Conservation (phyloP, 2,797 vertebrate genomes). For the Macropodus opercularis region DNA sequence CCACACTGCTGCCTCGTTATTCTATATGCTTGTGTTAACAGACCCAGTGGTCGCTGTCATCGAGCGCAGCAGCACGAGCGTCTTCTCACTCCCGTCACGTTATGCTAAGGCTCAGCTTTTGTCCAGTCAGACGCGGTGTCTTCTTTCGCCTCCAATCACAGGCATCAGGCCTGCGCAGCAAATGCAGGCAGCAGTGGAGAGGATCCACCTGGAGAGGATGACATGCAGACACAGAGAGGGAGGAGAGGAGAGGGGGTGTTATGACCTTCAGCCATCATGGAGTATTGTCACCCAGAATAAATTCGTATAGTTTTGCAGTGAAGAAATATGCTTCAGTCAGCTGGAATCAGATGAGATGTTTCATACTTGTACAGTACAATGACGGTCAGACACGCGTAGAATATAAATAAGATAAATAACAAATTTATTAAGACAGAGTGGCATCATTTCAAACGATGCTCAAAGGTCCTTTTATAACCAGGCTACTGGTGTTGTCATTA, state of each 20-base stretch:
- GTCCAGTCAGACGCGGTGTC: conserved; percentile 30
- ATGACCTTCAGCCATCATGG: background rate
- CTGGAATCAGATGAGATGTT: conserved; percentile 9
- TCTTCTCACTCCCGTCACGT: conserved; percentile 46
- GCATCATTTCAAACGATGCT: background rate
- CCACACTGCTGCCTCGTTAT: conserved; percentile 2
- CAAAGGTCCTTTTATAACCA: background rate
- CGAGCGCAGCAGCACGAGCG: conserved; percentile 21
- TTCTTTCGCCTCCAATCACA: conserved; percentile 44
- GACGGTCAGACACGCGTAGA: conserved; percentile 1
- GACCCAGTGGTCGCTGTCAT: conserved; percentile 16
- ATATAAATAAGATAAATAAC: no score
- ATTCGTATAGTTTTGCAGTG: background rate
- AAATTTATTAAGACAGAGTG: no score
- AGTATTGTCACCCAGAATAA: background rate
- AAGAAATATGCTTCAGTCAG: conserved; percentile 32
- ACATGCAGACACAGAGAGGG: conserved; percentile 5
- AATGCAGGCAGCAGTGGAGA: conserved; percentile 31
- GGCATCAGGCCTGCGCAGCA: conserved; percentile 37
- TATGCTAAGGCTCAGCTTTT: conserved; percentile 37
- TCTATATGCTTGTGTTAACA: conserved; percentile 22
- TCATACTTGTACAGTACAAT: no score
- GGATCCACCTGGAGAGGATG: conserved; percentile 44
- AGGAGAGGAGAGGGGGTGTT: background rate
- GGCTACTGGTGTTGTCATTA: background rate